phyloP scores from a whole-genome alignment of 2,888 invertebrate species.

The Mythimna loreyi region DNA sequence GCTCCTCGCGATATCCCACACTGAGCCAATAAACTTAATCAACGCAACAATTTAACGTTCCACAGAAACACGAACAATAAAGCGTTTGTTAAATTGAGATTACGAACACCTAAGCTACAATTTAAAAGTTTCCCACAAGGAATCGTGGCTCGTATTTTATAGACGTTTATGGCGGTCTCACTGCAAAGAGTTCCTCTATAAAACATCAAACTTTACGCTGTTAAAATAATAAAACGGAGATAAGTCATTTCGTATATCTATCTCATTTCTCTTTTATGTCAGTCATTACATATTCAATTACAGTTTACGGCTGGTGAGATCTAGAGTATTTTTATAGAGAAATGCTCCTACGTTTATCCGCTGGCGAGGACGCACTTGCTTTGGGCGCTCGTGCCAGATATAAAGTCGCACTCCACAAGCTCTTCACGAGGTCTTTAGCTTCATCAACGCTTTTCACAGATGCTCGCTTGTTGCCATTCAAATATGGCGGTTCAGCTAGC shows the following conservation, averaged over 20 bases:
- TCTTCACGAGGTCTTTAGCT: slow-evolving; percentile 65
- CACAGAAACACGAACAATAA: slow-evolving; percentile 48
- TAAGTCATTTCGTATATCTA: slow-evolving; percentile 43
- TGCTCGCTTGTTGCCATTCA: slow-evolving; percentile 63
- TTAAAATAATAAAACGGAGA: slow-evolving; percentile 49
- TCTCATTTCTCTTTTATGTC: slow-evolving; percentile 55
- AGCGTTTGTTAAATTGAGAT: slow-evolving; percentile 52
- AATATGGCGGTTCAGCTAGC: slow-evolving; percentile 64
- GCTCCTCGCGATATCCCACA: slow-evolving; percentile 44
- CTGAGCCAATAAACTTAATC: slow-evolving; percentile 50
- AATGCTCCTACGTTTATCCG: slow-evolving; percentile 42
- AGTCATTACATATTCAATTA: slow-evolving; percentile 61
- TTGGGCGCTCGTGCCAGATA: slow-evolving; percentile 56
- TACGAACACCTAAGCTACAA: slow-evolving; percentile 38
- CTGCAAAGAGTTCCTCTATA: slow-evolving; percentile 34
- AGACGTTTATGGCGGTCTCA: slow-evolving; percentile 53
- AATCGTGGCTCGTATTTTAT: slow-evolving; percentile 51
- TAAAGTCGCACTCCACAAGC: slow-evolving; percentile 57
- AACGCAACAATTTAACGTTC: slow-evolving; percentile 48
- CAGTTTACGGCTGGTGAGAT: slow-evolving; percentile 39
- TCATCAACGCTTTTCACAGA: slow-evolving; percentile 72
- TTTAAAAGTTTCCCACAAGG: slow-evolving; percentile 50
- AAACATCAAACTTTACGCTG: slow-evolving; percentile 42
- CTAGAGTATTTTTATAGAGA: slow-evolving; percentile 45
- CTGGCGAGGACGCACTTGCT: slow-evolving; percentile 37